phyloP scores from a whole-genome alignment of 2,797 vertebrate genomes.

The Hipposideros larvatus region DNA sequence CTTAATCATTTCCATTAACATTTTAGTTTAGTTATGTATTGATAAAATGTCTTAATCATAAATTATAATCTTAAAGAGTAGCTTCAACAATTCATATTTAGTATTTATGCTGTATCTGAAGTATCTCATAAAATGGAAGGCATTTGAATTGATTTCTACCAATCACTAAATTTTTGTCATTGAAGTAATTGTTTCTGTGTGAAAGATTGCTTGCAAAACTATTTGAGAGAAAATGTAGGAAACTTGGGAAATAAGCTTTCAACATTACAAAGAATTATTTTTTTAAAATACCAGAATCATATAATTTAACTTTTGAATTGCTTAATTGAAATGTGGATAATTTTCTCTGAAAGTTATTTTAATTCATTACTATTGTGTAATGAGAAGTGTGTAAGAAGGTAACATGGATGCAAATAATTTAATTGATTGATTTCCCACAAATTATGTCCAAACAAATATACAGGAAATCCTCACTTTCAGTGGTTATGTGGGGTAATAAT shows the following conservation, averaged over 20 bases:
- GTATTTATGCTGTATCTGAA: neutral
- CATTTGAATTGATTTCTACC: neutral
- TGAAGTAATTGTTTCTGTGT: neutral
- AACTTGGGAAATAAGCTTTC: neutral
- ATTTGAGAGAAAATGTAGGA: neutral
- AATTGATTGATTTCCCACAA: constrained; percentile 11
- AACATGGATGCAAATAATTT: neutral
- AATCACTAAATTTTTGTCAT: neutral
- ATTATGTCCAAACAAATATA: neutral
- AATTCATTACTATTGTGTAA: neutral
- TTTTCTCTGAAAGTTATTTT: neutral
- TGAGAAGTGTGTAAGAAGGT: neutral
- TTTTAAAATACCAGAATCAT: neutral
- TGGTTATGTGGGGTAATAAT: neutral
- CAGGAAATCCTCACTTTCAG: neutral
- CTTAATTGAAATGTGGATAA: neutral
- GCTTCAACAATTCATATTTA: neutral
- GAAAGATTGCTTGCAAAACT: neutral
- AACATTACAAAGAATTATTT: neutral
- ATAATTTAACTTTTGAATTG: neutral
- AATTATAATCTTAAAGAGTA: neutral
- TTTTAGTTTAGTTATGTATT: neutral
- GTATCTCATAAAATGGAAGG: neutral
- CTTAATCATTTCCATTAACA: neutral
- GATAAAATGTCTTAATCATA: neutral